Evolutionary conservation across 2,888 invertebrate genomes (phyloP), one percentile per base, ranked within the genome.

Genomic region (Brenthis daphne): DNA sequence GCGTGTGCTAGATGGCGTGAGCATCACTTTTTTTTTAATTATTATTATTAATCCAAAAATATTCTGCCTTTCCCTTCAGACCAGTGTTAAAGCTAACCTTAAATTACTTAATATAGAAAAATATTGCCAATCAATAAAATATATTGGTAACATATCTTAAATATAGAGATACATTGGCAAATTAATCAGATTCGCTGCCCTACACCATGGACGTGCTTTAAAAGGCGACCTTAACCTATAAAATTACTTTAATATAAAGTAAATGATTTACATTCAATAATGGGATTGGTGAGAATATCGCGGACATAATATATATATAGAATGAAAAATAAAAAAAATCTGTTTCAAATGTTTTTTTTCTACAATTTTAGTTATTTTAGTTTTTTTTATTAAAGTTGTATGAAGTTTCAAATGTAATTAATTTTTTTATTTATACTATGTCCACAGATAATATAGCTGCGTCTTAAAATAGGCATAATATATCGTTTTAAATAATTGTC

Each of bases 181-280:
- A 79, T 70, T 73, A 82, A 81, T 64, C 77, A 77, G 67, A 77
- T 84, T 86, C 84, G 84, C 84, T 87, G 88, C 82, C 84, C 79
- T 82, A 82, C 70, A 77, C 72, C 76, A 77, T 88, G 88, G 88
- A 88, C 87, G 88, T 88, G 84, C 82, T 86, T 83, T 75, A 73
- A 82, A 87, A 87, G 89, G 85, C 87, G 75, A 82, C 70, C 86
- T 89, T 89, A 87, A 77, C 74, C 81, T 87, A 85, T 79, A 77
- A 77, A 78, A 79, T 83, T 81, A 88, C 85, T 87, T 87, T 87
- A 87, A 86, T 86, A 84, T 87, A 88, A 88, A 88, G 85, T 87
- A 88, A 86, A 77, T 64, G 56, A 66, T 72, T 69, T 63, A 63
- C 68, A 60, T 64, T 65, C 53, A 65, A 69, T 33, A 29, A 65